phyloP scores from a whole-genome alignment of 30 jellyfish, hydroid and myxozoan genomes.

The Turritopsis rubra region DNA sequence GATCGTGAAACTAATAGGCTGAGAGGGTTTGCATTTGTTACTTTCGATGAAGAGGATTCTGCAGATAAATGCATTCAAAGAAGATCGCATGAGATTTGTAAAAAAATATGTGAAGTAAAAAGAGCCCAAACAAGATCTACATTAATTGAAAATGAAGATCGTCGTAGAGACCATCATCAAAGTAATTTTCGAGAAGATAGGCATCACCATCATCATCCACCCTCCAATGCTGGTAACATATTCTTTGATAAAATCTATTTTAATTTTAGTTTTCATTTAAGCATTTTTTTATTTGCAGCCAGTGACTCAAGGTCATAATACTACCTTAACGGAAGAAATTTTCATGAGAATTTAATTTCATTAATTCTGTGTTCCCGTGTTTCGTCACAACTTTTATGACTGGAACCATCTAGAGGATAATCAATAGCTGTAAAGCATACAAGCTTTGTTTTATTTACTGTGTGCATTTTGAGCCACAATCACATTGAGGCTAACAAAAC shows the following conservation, averaged over 20 bases:
- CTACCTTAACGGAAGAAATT: too few relatives aligned
- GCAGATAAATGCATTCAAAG: slow-evolving; percentile 83
- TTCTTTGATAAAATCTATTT: too few relatives aligned
- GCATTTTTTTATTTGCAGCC: too few relatives aligned
- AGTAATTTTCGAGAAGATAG: not conserved
- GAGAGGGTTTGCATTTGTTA: slow-evolving; percentile 90
- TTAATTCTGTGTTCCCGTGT: too few relatives aligned
- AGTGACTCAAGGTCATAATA: too few relatives aligned
- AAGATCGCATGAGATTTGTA: slow-evolving; percentile 54
- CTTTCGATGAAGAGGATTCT: slow-evolving; percentile 88
- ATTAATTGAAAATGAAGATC: slow-evolving; percentile 27
- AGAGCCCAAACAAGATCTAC: slow-evolving; percentile 85
- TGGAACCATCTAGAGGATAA: too few relatives aligned
- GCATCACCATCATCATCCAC: not conserved
- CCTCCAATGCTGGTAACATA: not conserved
- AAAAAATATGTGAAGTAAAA: slow-evolving; percentile 66
- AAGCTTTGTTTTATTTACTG: too few relatives aligned
- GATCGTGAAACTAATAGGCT: slow-evolving; percentile 52
- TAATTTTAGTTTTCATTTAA: not conserved
- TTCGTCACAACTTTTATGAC: too few relatives aligned
- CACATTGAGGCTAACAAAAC: too few relatives aligned
- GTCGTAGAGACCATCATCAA: slow-evolving; percentile 20
- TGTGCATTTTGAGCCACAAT: too few relatives aligned
- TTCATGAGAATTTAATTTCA: too few relatives aligned
- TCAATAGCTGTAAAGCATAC: too few relatives aligned